A percentile compares a stretch with the other conserved stretches of the same genome.
phyloP scores from a whole-genome alignment of 2,113 vertebrate species.

The human (Homo sapiens) region DNA sequence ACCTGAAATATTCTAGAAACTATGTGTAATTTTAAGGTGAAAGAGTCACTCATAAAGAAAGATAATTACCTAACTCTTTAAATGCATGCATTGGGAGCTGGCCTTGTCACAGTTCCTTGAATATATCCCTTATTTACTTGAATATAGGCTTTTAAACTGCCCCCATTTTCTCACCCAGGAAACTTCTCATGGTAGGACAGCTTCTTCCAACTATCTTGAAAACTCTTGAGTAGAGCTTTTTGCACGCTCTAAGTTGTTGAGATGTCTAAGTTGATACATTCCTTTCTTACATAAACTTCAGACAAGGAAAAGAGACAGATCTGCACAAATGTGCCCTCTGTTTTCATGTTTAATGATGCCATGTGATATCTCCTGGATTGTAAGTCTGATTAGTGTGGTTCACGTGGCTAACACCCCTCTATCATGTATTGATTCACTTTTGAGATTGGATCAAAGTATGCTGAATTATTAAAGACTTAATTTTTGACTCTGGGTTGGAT shows the following conservation, averaged over 20 bases:
- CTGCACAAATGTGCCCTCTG: neutral
- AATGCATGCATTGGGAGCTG: neutral
- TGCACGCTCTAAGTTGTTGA: neutral
- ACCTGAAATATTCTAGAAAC: neutral
- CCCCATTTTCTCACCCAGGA: neutral
- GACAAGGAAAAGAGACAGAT: neutral
- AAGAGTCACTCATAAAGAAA: neutral
- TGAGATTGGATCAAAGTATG: neutral
- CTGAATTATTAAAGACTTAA: slow-evolving; percentile 61
- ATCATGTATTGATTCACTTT: slow-evolving; percentile 46
- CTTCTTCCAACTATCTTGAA: neutral
- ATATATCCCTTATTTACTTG: neutral
- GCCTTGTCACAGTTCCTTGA: neutral
- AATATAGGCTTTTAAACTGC: neutral
- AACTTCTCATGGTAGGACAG: neutral
- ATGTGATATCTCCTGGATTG: neutral
- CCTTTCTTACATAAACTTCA: neutral
- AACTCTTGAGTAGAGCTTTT: neutral
- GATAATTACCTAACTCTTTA: neutral
- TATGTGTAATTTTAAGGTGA: neutral
- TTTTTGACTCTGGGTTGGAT: slow-evolving; percentile 44
- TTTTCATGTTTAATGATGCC: slow-evolving; percentile 17
- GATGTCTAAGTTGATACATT: neutral
- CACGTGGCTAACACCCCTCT: neutral
- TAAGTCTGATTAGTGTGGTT: slow-evolving; percentile 9